These are phyloP conservation scores for Physeter macrocephalus DNA, from an alignment of 2,113 vertebrate species.

Conservation along the genomic window DNA sequence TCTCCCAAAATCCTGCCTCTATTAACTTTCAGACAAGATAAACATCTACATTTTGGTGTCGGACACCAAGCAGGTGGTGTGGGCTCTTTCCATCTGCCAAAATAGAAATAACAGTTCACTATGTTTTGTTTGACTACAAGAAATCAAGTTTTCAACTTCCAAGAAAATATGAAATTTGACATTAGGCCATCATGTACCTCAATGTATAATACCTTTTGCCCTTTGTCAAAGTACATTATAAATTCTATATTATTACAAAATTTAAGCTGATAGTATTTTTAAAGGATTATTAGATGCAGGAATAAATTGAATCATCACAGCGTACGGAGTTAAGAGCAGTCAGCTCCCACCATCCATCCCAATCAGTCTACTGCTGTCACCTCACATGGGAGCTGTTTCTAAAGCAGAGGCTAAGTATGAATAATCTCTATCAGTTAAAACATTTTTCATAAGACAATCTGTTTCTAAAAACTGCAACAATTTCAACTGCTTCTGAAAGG, in stretches of 20 bases:
- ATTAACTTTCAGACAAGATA: not conserved
- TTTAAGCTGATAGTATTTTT: slow-evolving; percentile 51
- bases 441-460: not conserved
- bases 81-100: slow-evolving; percentile 30
- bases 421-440: slow-evolving; percentile 31
- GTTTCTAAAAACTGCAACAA: not conserved
- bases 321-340: slow-evolving; percentile 13
- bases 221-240: slow-evolving; percentile 47
- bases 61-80: not conserved
- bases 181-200: slow-evolving; percentile 41
- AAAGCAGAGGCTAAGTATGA: not conserved
- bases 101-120: slow-evolving; percentile 47
- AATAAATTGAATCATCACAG: slow-evolving; percentile 57
- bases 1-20: not conserved
- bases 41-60: not conserved
- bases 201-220: slow-evolving; percentile 31
- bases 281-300: slow-evolving; percentile 51
- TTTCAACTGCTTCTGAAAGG: not conserved
- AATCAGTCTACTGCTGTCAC: not conserved
- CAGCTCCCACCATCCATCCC: slow-evolving; percentile 33
- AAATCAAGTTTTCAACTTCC: slow-evolving; percentile 55
- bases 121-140: slow-evolving; percentile 56
- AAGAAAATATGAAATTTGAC: slow-evolving; percentile 48
- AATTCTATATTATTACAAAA: slow-evolving; percentile 56
- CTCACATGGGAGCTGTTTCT: slow-evolving; percentile 46